phyloP scores from a whole-genome alignment of 1,140 invertebrate species.

The Hylaeus volcanicus region DNA sequence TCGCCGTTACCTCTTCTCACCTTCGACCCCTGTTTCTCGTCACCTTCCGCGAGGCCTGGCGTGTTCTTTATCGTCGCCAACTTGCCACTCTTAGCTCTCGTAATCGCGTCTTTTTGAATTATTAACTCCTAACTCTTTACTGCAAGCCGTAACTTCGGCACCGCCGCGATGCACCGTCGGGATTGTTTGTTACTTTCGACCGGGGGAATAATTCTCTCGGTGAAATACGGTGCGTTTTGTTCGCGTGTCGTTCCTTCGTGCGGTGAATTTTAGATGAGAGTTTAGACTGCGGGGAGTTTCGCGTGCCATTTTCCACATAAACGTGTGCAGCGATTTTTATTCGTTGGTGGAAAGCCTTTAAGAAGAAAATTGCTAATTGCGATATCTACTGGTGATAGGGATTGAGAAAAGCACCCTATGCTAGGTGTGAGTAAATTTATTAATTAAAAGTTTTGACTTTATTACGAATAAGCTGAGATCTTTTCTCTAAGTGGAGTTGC shows the following conservation, averaged over 20 bases:
- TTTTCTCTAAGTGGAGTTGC: no score
- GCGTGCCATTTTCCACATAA: no score
- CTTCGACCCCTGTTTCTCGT: constrained; percentile 56
- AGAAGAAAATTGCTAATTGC: no score
- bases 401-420: no score
- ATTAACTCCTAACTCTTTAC: constrained; percentile 63
- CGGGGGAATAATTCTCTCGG: constrained; percentile 42
- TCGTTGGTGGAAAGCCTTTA: no score
- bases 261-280: not conserved
- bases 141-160: constrained; percentile 26
- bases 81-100: constrained; percentile 39
- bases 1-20: constrained; percentile 41
- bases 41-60: constrained; percentile 2
- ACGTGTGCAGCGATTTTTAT: no score
- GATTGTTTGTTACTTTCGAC: constrained; percentile 34
- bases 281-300: no score
- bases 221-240: constrained; percentile 18
- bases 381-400: no score
- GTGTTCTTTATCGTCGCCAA: constrained; percentile 53
- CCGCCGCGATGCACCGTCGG: constrained; percentile 1
- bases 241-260: constrained; percentile 16
- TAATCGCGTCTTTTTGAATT: constrained; percentile 56
- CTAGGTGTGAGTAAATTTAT: no score
- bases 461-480: no score
- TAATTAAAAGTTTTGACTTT: no score